These are phyloP conservation scores for Gobiocypris rarus DNA, from an alignment of 2,113 vertebrate genomes.

Conservation along the genomic window DNA sequence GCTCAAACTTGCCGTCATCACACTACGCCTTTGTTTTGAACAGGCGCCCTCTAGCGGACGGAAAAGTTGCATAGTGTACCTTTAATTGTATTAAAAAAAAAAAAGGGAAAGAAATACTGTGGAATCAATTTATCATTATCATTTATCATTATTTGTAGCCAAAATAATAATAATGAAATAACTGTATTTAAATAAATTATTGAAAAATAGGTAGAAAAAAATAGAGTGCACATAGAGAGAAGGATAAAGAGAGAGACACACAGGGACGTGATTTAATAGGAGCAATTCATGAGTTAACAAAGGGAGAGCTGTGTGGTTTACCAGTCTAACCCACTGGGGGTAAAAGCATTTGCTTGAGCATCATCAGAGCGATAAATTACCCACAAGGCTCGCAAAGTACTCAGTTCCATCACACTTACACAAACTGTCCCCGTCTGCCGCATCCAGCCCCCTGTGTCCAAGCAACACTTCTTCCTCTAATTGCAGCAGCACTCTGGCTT, in stretches of 20 bases:
- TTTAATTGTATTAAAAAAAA: too few relatives aligned
- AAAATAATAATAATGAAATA: too few relatives aligned
- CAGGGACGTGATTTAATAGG: conserved; percentile 35
- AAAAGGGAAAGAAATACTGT: too few relatives aligned
- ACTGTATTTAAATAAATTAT: too few relatives aligned
- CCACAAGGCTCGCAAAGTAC: conserved; percentile 38
- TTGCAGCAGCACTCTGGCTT: neutral
- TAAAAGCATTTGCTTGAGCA: conserved; percentile 48
- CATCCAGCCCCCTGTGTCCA: conserved; percentile 29
- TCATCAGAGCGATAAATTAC: conserved; percentile 61
- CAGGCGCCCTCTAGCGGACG: too few relatives aligned
- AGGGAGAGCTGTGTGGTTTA: conserved; percentile 37
- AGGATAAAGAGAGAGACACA: neutral
- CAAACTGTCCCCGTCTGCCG: conserved; percentile 39
- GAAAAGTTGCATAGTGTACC: too few relatives aligned
- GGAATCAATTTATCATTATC: too few relatives aligned
- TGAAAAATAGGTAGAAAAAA: too few relatives aligned
- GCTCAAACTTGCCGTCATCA: too few relatives aligned
- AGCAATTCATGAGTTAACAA: conserved; percentile 46
- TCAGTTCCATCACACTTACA: conserved; percentile 59
- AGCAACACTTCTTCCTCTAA: neutral
- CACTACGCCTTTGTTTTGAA: too few relatives aligned
- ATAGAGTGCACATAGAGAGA: neutral
- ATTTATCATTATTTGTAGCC: too few relatives aligned
- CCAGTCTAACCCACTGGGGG: conserved; percentile 19